phyloP scores from a whole-genome alignment of 2,888 invertebrate genomes.

The Ceratothoa steindachneri region DNA sequence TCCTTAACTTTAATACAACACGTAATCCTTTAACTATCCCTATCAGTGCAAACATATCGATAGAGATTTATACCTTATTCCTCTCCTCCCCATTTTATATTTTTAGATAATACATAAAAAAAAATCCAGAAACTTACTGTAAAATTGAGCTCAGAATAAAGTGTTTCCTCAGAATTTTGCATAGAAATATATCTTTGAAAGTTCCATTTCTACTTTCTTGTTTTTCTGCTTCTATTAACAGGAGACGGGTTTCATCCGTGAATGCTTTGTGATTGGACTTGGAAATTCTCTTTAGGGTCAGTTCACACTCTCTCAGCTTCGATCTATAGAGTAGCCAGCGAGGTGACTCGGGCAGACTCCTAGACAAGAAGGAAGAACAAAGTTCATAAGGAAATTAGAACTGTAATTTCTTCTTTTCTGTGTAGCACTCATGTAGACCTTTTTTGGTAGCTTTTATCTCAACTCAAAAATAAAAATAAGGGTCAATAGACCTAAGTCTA shows the following conservation, averaged over 20 bases:
- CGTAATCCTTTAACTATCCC: too few relatives aligned
- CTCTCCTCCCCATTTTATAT: too few relatives aligned
- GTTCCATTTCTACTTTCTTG: slow-evolving; percentile 2
- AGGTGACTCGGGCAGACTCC: slow-evolving; percentile 36
- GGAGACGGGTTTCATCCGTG: neutral
- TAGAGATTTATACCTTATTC: too few relatives aligned
- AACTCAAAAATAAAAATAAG: too few relatives aligned
- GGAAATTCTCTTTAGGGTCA: slow-evolving; percentile 30
- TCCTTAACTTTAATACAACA: too few relatives aligned
- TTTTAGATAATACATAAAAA: too few relatives aligned
- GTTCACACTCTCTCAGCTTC: slow-evolving; percentile 17
- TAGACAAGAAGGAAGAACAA: neutral
- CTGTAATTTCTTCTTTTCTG: too few relatives aligned
- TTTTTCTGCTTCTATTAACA: slow-evolving; percentile 15
- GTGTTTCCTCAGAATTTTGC: slow-evolving; percentile 17
- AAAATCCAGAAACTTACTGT: slow-evolving; percentile 15
- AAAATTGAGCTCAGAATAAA: slow-evolving; percentile 15
- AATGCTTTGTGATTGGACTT: slow-evolving; percentile 16
- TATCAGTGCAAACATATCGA: too few relatives aligned
- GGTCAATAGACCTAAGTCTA: too few relatives aligned
- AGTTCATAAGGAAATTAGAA: neutral
- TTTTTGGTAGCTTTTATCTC: too few relatives aligned
- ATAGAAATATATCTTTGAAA: slow-evolving; percentile 4
- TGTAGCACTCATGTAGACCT: too few relatives aligned
- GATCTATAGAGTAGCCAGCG: slow-evolving; percentile 30